Evolutionary conservation across 2,888 invertebrate species (phyloP).

Genomic region (Nemurella pictetii): DNA sequence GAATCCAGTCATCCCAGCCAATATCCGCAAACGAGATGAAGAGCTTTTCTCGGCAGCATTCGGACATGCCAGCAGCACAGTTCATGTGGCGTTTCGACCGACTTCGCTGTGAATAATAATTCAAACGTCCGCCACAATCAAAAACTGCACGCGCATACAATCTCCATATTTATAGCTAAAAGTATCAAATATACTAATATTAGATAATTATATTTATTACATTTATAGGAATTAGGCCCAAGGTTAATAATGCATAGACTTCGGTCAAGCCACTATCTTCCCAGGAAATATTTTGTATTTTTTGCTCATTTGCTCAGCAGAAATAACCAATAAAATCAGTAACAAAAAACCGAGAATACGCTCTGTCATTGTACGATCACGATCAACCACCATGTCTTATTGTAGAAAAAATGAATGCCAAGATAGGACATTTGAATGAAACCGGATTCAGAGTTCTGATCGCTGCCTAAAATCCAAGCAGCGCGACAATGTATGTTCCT

Average conservation of each 20-base stretch:
- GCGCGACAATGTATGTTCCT: too few relatives aligned
- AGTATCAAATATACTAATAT: background rate
- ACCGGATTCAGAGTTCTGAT: too few relatives aligned
- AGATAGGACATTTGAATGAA: too few relatives aligned
- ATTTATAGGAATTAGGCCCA: background rate
- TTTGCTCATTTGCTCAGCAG: background rate
- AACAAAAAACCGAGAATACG: background rate
- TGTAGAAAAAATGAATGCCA: too few relatives aligned
- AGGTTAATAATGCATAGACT: conserved; percentile 3
- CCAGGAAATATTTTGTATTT: background rate
- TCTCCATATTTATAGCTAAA: too few relatives aligned
- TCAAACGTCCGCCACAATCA: background rate
- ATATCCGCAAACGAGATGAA: conserved; percentile 82
- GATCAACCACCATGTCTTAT: background rate
- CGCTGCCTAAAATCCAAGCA: too few relatives aligned
- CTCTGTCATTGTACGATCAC: background rate
- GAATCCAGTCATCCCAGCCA: conserved; percentile 88
- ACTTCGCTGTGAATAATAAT: conserved; percentile 53
- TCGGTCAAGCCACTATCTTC: background rate
- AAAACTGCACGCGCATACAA: background rate
- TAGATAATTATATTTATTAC: background rate
- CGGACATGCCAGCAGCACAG: conserved; percentile 69
- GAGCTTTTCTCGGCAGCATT: conserved; percentile 81
- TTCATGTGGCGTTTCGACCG: conserved; percentile 65
- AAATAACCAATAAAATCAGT: background rate